Base-by-base conservation (phyloP, 2,797 vertebrate genomes). In the Denticeps clupeoides region DNA sequence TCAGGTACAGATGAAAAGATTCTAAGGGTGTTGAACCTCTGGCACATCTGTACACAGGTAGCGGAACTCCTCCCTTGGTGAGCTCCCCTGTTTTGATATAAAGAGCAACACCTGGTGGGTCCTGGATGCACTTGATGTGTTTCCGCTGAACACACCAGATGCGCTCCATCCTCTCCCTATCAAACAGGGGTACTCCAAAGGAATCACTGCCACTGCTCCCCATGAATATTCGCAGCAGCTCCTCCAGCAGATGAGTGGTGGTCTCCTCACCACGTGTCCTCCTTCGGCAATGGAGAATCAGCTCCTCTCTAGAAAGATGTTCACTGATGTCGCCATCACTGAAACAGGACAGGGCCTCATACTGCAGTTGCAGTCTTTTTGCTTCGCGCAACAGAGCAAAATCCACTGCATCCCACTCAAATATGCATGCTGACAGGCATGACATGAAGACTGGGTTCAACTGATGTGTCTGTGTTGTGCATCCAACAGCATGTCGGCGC, bases 101-200 rank as follows among this genome's bases (percentile, higher is more conserved):
- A 16, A 47, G 58, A 3, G 45, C 26, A 13, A 46, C 42, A 41
- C 18, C 50, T 15, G 59, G 47, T 2, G 10, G 32, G 28, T 53
- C 58, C 15, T 61, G 49, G 19, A 57, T 50, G 35, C 50, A 56
- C 22, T 29, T 45, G 27, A 57, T n/a, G 5, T 56, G 60, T 23
- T 4, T 18, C 12, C 9, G 49, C 28, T 60, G 53, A 6, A 56
- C 48, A 3, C 3, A 8, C 53, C 57, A 60, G 22, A 51, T 52
- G 25, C 49, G 32, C 6, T 45, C 5, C 27, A 54, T 53, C 37
- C 23, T 49, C 22, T 38, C 50, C 5, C 13, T 5, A 5, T 54
- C 43, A n/a, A 54, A n/a, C 31, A 51, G 35, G 1, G 42, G 46
- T 24, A 51, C 55, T 1, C 54, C 44, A n/a, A 57, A 35, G 18